phyloP scores from a whole-genome alignment of 2,797 vertebrate genomes.

The Spatula clypeata region DNA sequence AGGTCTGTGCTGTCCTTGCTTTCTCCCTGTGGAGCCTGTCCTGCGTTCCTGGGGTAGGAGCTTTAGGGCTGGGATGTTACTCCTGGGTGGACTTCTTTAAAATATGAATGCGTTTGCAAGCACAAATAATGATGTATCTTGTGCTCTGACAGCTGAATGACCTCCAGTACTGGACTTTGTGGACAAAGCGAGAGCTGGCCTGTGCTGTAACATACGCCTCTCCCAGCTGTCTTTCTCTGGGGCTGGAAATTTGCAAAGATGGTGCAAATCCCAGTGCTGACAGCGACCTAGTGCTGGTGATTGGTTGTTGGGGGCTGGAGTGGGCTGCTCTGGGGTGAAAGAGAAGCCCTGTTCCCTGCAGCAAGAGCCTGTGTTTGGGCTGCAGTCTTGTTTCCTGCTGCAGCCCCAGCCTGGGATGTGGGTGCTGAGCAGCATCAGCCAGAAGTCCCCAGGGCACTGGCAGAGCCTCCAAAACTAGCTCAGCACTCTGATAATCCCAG shows the following conservation, averaged over 20 bases:
- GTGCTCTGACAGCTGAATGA: neutral
- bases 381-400: neutral
- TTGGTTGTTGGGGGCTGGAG: neutral
- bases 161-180: neutral
- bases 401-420: neutral
- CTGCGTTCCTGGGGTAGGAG: neutral
- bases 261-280: neutral
- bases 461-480: neutral
- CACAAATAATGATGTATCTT: neutral
- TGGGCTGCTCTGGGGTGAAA: neutral
- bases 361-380: neutral
- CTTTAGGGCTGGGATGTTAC: neutral
- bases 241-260: neutral
- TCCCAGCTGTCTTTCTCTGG: neutral
- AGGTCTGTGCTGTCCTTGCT: neutral
- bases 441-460: neutral
- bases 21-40: neutral
- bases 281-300: neutral
- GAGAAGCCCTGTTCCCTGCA: neutral
- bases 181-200: neutral
- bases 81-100: neutral
- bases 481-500: accelerated
- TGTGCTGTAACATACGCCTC: neutral
- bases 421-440: neutral
- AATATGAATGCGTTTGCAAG: neutral